Base-by-base conservation (phyloP, 23 tunicate genomes). In the Trididemnum clinides region DNA sequence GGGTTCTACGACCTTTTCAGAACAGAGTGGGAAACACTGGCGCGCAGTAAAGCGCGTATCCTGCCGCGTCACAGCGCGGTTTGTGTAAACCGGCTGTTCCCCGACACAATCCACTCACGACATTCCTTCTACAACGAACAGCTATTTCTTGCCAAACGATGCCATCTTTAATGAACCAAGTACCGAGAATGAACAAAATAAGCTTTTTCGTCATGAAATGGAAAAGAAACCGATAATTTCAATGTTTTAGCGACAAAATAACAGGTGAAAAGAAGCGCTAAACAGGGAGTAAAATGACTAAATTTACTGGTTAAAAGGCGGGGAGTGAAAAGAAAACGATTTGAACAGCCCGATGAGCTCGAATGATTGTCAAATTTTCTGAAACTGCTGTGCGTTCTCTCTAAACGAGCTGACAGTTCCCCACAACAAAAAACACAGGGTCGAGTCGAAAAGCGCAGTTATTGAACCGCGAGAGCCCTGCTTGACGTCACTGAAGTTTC, bases 1-100 rank as follows among this genome's bases (percentile, higher is more conserved):
- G 92, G 92, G 87, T 82, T 74, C 71, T 44, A n/a, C 92, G 92
- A 88, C 92, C 92, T 88, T 78, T 88, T 88, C 85, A 64, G 34
- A 50, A 54, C 78, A 54, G 73, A 82, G 84, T 80, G 91, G 91
- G 91, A 87, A 87, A 71, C 85, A 83, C 85, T 66, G 81, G 91
- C 91, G 64, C 82, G 80, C 74, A 72, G 77, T 77, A 72, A 87
- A 30, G 37, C 36, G 66, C 83, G 84, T 49, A 77, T 78, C 91
- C 84, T 78, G 84, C 85, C 81, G 84, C 72, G 91, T 77, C 85
- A 64, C 31, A 3, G 2, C 57, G 85, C 91, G 85, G 91, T 85
- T 87, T 76, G 80, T 80, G 78, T 78, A 64, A 87, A 50, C n/a
- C 91, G 85, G 91, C 91, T 87, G 91, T 87, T 87, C 85, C 85